phyloP scores from a whole-genome alignment of 2,888 invertebrate species.

The Colletes collaris region DNA sequence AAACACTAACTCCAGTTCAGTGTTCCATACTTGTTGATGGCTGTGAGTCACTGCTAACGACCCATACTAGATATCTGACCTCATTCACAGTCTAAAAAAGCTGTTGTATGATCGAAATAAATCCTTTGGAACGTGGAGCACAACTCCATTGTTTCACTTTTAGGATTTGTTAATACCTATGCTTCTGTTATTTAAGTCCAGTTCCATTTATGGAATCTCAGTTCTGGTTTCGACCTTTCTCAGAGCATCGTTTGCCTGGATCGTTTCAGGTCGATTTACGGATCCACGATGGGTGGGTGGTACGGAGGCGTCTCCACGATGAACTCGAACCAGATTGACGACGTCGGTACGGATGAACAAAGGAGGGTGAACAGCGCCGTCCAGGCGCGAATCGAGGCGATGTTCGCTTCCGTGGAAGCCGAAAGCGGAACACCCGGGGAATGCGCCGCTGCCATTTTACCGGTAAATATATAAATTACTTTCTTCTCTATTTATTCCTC shows the following conservation, averaged over 20 bases:
- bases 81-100: no score
- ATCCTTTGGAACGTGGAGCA: no score
- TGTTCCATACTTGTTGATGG: no score
- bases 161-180: no score
- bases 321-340: constrained; percentile 68
- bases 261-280: constrained; percentile 83
- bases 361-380: constrained; percentile 88
- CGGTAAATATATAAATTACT: constrained; percentile 70
- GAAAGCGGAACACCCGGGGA: constrained; percentile 79
- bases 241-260: not conserved
- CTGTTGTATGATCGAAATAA: no score
- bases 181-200: no score
- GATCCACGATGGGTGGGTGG: constrained; percentile 79
- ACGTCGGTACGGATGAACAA: constrained; percentile 80
- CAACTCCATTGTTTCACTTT: no score
- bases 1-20: no score
- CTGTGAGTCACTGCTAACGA: no score
- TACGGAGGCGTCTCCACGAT: constrained; percentile 68
- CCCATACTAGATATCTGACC: no score
- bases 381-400: constrained; percentile 93
- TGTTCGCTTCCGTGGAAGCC: constrained; percentile 86
- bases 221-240: no score
- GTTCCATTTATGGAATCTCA: no score
- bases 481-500: constrained; percentile 34
- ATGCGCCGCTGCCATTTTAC: constrained; percentile 78